Conservation (phyloP, 92 coral and sea anemone species). For the Phenganax stokvisi region DNA sequence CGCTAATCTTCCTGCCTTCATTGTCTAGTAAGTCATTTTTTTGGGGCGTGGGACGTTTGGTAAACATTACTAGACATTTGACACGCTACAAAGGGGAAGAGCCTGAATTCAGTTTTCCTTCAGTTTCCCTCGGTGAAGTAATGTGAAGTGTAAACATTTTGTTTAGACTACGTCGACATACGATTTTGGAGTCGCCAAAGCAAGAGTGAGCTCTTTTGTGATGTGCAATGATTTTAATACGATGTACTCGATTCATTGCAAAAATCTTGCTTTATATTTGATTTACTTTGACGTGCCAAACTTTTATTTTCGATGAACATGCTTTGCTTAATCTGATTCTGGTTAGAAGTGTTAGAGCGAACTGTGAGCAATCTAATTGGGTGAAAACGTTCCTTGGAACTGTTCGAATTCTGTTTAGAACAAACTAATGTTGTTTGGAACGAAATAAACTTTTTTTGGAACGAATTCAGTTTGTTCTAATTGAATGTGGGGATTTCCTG, state of each 20-base stretch:
- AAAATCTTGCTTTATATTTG: not conserved
- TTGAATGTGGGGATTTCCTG: constrained; percentile 1
- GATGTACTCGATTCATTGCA: not conserved
- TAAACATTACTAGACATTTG: constrained; percentile 6
- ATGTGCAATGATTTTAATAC: not conserved
- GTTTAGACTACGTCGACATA: not conserved
- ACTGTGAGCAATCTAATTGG: not conserved
- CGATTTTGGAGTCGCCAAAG: not conserved
- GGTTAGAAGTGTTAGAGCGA: not conserved
- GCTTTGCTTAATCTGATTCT: not conserved
- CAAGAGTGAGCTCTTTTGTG: constrained; percentile 4
- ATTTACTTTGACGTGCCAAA: not conserved
- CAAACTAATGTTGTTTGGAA: not conserved
- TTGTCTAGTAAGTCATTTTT: constrained; percentile 20
- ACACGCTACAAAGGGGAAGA: not conserved
- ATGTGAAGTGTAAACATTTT: not conserved
- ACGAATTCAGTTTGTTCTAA: not conserved
- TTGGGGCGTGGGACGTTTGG: constrained; percentile 3
- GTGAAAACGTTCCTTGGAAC: not conserved
- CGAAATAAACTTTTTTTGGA: not conserved
- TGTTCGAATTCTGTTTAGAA: not conserved
- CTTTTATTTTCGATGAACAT: not conserved
- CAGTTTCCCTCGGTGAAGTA: not conserved
- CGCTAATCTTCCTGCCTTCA: constrained; percentile 20
- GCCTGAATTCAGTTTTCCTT: not conserved